phyloP scores from a whole-genome alignment of 2,888 invertebrate genomes.

The Zaprionus obscuricornis region DNA sequence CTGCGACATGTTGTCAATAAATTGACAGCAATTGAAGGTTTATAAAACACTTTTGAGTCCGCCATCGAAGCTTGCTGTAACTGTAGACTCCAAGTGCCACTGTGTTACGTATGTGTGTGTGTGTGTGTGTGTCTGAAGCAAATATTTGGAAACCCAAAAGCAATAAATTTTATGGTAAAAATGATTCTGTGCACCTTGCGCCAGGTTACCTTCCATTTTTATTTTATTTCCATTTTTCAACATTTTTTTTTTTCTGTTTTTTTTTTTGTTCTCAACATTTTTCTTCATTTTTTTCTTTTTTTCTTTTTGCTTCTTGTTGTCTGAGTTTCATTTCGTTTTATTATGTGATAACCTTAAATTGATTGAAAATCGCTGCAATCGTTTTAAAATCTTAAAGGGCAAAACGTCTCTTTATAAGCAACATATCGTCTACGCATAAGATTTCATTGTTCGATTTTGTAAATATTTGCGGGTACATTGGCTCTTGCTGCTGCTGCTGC shows the following conservation, averaged over 20 bases:
- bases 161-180: slow-evolving; percentile 72
- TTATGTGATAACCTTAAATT: slow-evolving; percentile 60
- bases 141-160: slow-evolving; percentile 66
- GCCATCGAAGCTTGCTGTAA: neutral
- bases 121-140: slow-evolving; percentile 42
- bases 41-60: slow-evolving; percentile 71
- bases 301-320: neutral
- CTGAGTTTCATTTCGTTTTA: slow-evolving; percentile 20
- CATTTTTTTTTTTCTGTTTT: neutral
- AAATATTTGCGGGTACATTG: too few species aligned
- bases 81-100: neutral
- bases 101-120: neutral
- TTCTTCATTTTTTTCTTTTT: slow-evolving; percentile 11
- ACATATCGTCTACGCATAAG: too few species aligned
- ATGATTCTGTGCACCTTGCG: slow-evolving; percentile 68
- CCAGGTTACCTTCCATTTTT: slow-evolving; percentile 30
- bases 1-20: slow-evolving; percentile 77
- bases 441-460: too few species aligned
- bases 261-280: slow-evolving; percentile 1
- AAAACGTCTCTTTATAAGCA: neutral
- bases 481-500: too few species aligned
- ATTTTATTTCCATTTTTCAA: too few species aligned
- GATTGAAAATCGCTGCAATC: slow-evolving; percentile 44
- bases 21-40: slow-evolving; percentile 79
- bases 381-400: slow-evolving; percentile 39